These are phyloP conservation scores for Chrysemys picta DNA, from an alignment of 2,113 vertebrate species.

Conservation along the genomic window DNA sequence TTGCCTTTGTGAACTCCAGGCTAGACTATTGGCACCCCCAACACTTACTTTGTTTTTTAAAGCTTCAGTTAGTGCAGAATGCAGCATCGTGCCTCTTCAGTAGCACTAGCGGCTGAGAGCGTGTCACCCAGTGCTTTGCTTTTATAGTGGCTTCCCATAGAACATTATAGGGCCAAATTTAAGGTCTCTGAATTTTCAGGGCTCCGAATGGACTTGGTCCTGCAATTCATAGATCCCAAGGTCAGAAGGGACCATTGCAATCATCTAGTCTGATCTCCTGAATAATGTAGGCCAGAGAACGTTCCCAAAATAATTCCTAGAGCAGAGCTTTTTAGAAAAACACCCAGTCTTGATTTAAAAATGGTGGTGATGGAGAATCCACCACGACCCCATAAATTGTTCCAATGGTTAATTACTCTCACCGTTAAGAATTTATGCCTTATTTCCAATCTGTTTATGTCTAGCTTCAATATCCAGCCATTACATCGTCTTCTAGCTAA, in stretches of 20 bases:
- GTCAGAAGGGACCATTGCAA: background rate
- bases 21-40: background rate
- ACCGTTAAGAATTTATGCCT: background rate
- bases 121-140: fast-evolving
- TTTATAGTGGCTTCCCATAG: background rate
- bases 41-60: background rate
- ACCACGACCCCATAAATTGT: background rate
- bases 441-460: background rate
- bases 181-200: background rate
- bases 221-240: background rate
- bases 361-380: background rate
- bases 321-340: background rate
- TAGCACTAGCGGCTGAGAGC: fast-evolving
- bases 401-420: background rate
- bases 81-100: background rate
- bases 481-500: background rate
- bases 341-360: background rate
- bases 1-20: background rate
- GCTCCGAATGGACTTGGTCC: background rate
- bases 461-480: background rate
- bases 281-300: background rate
- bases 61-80: background rate
- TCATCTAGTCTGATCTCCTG: background rate
- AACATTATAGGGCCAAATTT: background rate
- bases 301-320: background rate